Evolutionary conservation across 30 jellyfish, hydroid and myxozoan species (phyloP), one percentile per base, ranked within the genome.

Genomic region (Mastigias papua): DNA sequence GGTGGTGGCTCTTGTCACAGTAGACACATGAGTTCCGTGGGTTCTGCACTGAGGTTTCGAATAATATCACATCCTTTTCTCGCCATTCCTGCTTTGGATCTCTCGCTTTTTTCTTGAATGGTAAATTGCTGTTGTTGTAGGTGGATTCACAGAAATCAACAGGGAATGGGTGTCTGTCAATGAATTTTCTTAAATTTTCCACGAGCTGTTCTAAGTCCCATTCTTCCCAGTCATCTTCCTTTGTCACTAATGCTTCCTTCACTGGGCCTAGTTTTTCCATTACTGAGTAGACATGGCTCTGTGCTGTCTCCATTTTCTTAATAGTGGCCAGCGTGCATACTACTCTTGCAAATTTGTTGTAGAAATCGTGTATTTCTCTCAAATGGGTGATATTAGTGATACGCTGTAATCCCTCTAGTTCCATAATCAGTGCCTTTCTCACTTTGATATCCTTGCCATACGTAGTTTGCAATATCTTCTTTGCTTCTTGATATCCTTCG

Each of bases 211-310:
- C 74, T 70, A 82, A 78, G 57, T 73, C 21, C 88, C 90, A 82
- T 21, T 60, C 23, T 80, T 82, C 78, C 50, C 81, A 82, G 85
- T 73, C 73, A 22, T 82, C 76, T 62, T 72, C 92, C 33, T 72
- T 84, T 31, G 37, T 86, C 26, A 76, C 7, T 29, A 72, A 26
- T n/a, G 73, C 77, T 73, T 84, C 80, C 28, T 73, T 50, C 10
- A 84, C 93, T 5, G 93, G 93, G 11, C 93, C 93, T 34, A 69
- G 64, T 57, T 84, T 84, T 32, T 84, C 83, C 78, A 84, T 49
- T 22, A 84, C 31, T 32, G 81, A 22, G 32, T 72, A 84, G 25
- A 84, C 90, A 84, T 17, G 34, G 49, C 76, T 54, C 73, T 84
- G 91, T n/a, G 90, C 93, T 32, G 78, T 84, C 23, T 69, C 84